phyloP scores from a whole-genome alignment of 35 echinoderm and acorn worm genomes.

The Hemicentrotus pulcherrimus region DNA sequence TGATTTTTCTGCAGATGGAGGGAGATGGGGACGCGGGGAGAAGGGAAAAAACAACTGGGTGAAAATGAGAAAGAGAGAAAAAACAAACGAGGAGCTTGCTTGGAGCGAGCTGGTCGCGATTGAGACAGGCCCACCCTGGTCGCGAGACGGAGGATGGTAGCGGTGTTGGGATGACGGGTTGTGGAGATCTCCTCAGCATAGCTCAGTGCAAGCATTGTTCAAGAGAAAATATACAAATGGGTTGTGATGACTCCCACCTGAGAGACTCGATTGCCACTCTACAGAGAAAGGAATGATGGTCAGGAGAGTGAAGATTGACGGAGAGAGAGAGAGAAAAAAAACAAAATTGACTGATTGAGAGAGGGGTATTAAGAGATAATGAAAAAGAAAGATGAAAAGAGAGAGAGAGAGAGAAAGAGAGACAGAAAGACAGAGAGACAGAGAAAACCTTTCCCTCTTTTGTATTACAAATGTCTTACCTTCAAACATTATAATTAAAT shows the following conservation, averaged over 20 bases:
- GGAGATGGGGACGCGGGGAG: not conserved
- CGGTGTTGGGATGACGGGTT: not conserved
- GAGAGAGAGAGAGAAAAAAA: not conserved
- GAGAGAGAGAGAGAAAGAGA: not conserved
- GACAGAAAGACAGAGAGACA: no score
- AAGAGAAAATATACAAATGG: conserved; percentile 47
- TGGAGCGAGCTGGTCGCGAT: not conserved
- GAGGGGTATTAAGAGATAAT: not conserved
- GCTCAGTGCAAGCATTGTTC: conserved; percentile 33
- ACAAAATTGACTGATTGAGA: not conserved
- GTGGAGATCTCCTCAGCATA: not conserved
- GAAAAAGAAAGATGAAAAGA: not conserved
- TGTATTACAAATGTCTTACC: no score
- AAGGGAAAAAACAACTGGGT: not conserved
- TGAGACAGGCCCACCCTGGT: conserved; percentile 24
- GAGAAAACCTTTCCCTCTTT: no score
- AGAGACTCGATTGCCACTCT: conserved; percentile 21
- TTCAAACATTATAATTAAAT: no score
- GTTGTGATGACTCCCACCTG: conserved; percentile 35
- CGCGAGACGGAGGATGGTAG: not conserved
- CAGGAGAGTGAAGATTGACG: not conserved
- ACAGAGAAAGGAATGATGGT: not conserved
- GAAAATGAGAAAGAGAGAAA: not conserved
- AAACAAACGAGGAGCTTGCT: conserved; percentile 14
- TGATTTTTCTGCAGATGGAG: not conserved